A percentile compares a stretch with the other conserved stretches of the same genome.
These are phyloP conservation scores for Bradypodion pumilum DNA, from an alignment of 2,797 vertebrate genomes.

Conservation along the genomic window DNA sequence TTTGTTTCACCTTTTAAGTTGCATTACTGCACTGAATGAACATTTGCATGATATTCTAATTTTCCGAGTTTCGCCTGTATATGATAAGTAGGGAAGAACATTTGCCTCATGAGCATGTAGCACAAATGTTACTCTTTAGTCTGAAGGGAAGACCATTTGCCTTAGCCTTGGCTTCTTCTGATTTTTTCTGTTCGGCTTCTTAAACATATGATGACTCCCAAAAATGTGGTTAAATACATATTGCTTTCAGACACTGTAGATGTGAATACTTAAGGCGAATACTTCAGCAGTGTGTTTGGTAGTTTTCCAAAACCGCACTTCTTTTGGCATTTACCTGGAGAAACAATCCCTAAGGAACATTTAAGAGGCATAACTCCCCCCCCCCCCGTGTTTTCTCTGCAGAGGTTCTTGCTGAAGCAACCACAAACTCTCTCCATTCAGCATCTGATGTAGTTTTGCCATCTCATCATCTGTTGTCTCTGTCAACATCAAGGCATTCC, in stretches of 20 bases:
- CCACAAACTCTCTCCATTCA: constrained; percentile 48
- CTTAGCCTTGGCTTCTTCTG: no score
- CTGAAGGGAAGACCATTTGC: no score
- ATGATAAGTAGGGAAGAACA: not conserved
- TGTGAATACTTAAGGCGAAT: not conserved
- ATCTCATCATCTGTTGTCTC: constrained; percentile 81
- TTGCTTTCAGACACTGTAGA: not conserved
- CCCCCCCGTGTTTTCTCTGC: constrained; percentile 38
- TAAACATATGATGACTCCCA: not conserved
- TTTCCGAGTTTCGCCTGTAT: no score
- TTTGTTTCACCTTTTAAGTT: no score
- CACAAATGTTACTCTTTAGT: no score
- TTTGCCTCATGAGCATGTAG: no score
- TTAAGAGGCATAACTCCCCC: not conserved
- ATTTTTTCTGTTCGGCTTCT: no score
- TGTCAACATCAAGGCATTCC: constrained; percentile 76
- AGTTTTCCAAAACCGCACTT: not conserved
- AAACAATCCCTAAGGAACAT: not conserved
- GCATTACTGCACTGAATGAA: no score
- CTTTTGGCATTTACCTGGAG: not conserved
- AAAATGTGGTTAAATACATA: not conserved
- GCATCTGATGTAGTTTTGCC: constrained; percentile 81
- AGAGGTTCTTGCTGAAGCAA: constrained; percentile 68
- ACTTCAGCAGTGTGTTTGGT: not conserved
- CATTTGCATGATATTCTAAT: no score